Base-by-base conservation (phyloP, 2,888 invertebrate genomes). In the Erebia epiphron region DNA sequence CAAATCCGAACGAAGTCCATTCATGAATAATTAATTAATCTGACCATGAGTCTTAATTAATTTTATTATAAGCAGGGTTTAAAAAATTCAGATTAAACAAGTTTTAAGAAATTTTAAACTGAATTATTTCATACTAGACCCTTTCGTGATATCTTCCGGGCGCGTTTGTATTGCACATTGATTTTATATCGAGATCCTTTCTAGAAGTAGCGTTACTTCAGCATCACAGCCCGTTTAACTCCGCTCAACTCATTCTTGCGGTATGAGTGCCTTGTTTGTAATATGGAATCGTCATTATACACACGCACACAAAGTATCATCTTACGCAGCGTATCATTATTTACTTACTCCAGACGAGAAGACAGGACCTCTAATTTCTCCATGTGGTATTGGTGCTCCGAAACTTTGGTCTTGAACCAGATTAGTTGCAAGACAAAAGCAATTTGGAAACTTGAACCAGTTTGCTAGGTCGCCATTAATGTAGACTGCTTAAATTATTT, bases 341-440 rank as follows among this genome's bases (percentile, higher is more conserved):
- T 60, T 67, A 41, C 50, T 67, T 67, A 41, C 50, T 67, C 16
- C 50, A 49, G n/a, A 35, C 58, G n/a, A 16, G 35, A 9, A 67
- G 67, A 67, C 66, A 66, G 9, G 60, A 67, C 60, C 67, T 50
- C 60, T 49, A 67, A 67, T 67, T 67, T 67, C 67, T 67, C 60
- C 18, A 61, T 61, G 61, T 58, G 63, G 68, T 56, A 68, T 61
- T 73, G 71, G 65, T 71, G 60, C 52, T 49, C 16, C 41, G 60
- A 71, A 69, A 64, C 56, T 73, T 69, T 41, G 49, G 46, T 52
- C 49, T 63, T 58, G 50, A 54, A 69, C 63, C 65, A 66, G 68
- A 73, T 69, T 73, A 73, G 67, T 73, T 73, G 54, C 50, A 57
- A 71, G 68, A 73, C 73, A 71, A 66, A 71, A 73, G 70, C 73